Evolutionary conservation across 2,113 vertebrate species (phyloP).

Genomic region (Prionailurus bengalensis): DNA sequence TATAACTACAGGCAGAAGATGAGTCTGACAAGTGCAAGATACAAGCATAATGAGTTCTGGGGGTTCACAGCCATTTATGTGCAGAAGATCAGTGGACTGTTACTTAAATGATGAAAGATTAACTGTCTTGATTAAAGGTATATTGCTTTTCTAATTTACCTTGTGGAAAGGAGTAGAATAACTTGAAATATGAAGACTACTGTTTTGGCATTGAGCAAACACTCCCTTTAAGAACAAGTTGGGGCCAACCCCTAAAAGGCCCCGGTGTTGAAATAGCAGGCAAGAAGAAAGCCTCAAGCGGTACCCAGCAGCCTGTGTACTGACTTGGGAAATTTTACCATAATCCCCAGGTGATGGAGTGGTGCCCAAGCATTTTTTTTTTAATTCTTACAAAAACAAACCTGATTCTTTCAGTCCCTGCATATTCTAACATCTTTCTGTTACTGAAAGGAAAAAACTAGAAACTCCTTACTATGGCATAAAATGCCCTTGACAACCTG

Average conservation of each 20-base stretch:
- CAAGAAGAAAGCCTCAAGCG: background rate
- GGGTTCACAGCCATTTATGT: background rate
- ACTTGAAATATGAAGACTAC: background rate
- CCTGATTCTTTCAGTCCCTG: background rate
- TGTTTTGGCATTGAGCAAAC: constrained; percentile 9
- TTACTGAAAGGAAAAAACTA: background rate
- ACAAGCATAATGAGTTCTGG: background rate
- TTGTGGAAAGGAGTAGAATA: background rate
- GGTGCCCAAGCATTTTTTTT: background rate
- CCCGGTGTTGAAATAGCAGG: background rate
- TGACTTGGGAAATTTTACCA: background rate
- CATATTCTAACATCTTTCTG: background rate
- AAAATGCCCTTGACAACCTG: background rate
- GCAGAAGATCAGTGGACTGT: background rate
- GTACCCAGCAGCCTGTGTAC: background rate
- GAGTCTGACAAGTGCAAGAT: background rate
- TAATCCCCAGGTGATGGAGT: background rate
- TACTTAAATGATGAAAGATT: constrained; percentile 35
- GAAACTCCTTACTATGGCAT: background rate
- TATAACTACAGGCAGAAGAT: background rate
- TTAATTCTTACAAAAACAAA: constrained; percentile 1
- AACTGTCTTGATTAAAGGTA: constrained; percentile 1
- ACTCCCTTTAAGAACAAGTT: constrained; percentile 8
- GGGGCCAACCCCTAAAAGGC: background rate
- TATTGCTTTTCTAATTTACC: constrained; percentile 26